phyloP scores from a whole-genome alignment of 37 sponge, comb jelly and placozoan genomes.

The Hormiphora californensis region DNA sequence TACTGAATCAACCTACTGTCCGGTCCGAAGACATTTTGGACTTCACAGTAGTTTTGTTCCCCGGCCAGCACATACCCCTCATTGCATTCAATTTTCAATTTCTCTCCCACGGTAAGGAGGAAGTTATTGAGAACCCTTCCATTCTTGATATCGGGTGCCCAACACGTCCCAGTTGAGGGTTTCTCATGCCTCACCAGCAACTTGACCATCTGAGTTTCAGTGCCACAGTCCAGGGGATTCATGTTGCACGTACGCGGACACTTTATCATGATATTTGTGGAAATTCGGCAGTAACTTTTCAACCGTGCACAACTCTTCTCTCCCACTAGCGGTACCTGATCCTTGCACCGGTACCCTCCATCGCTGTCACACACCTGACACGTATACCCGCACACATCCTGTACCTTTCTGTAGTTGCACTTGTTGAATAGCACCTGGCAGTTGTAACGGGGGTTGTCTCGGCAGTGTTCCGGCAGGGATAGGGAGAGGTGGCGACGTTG shows the following conservation, averaged over 20 bases:
- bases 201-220: background rate
- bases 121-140: background rate
- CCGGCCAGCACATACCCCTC: background rate
- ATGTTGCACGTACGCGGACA: slow-evolving; percentile 12
- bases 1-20: slow-evolving; percentile 20
- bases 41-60: background rate
- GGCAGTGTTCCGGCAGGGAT: too few relatives aligned
- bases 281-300: background rate
- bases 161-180: background rate
- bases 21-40: slow-evolving; percentile 22
- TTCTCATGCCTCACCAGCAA: background rate
- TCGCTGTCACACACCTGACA: slow-evolving; percentile 3
- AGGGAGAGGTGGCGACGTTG: too few relatives aligned
- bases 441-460: too few relatives aligned
- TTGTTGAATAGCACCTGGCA: too few relatives aligned
- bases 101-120: background rate
- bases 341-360: background rate
- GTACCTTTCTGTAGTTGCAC: background rate
- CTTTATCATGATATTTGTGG: background rate
- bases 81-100: background rate
- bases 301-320: slow-evolving; percentile 9
- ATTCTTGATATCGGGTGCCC: background rate
- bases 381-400: background rate
- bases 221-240: slow-evolving; percentile 26
- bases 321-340: background rate